A percentile compares a stretch with the other conserved stretches of the same genome.
phyloP scores from a whole-genome alignment of 2,113 vertebrate species.

The Lipotes vexillifer region DNA sequence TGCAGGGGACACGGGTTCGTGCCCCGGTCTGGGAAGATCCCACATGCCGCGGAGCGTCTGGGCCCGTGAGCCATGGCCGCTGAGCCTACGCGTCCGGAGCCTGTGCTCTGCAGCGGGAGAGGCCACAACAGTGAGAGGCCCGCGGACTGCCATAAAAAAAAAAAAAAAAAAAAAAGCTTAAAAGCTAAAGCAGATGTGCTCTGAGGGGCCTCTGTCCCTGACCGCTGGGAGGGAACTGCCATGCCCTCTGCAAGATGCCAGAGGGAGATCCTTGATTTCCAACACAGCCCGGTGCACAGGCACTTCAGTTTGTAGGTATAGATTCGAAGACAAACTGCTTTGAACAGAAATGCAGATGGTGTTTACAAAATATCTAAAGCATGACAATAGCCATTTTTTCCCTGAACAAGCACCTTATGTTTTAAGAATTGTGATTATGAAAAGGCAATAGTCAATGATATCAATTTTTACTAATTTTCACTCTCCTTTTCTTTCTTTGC shows the following conservation, averaged over 20 bases:
- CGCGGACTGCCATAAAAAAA: too few species aligned
- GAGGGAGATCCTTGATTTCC: neutral
- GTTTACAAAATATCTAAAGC: neutral
- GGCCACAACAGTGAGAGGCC: too few species aligned
- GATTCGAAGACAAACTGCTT: neutral
- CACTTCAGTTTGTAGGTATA: neutral
- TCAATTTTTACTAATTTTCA: neutral
- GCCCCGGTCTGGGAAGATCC: too few species aligned
- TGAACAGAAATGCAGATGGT: neutral
- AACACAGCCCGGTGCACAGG: rapidly evolving
- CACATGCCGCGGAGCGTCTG: too few species aligned
- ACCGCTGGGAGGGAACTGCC: neutral
- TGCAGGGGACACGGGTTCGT: too few species aligned
- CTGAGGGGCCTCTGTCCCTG: neutral
- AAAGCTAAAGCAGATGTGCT: neutral
- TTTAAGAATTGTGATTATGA: neutral
- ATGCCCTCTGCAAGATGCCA: neutral
- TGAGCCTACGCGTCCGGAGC: too few species aligned
- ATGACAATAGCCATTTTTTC: neutral
- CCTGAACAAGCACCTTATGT: neutral
- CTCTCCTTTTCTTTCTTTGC: neutral
- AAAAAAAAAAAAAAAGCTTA: too few species aligned
- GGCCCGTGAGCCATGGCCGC: too few species aligned
- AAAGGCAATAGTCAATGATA: neutral
- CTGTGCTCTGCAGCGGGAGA: too few species aligned